Base-by-base conservation (phyloP, 2,113 vertebrate genomes). In the Hippoglossus stenolepis region DNA sequence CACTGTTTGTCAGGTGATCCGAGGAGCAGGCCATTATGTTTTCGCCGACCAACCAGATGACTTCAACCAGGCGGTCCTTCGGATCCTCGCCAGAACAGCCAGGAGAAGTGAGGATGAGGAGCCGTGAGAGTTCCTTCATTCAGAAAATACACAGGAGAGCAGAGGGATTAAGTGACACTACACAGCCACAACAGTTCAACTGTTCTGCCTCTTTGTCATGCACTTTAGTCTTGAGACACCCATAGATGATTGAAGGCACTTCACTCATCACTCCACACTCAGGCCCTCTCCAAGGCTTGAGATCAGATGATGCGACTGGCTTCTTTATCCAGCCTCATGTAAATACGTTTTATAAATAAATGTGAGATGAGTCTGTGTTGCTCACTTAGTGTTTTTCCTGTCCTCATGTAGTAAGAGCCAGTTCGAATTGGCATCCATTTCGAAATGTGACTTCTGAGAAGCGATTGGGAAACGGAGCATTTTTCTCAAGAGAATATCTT, bases 11-110 rank as follows among this genome's bases (percentile, higher is more conserved):
- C 76, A 98, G 97, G 96, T 97, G 78, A 96, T 99, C 87, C 95
- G 96, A 35, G 98, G 97, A 59, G 98, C 97, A 0, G 98, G 97
- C 60, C 98, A 99, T 87, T 98, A 98, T 0, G 97, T 98, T 57
- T 98, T 97, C 0, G 97, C 98, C 0, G 97, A 99, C 91, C 98
- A 98, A 38, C 95, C 97, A 0, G 96, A 97, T 28, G 98, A 99
- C 84, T 99, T 99, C 93, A 99, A 98, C 58, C 94, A 96, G 87
- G 95, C 95, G 3, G 95, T 99, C 65, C 94, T 96, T 76, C 93
- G 96, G 73, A 96, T 98, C 88, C 96, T 97, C 68, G 73, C 93
- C 74, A 90, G 88, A 5, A 93, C 86, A 60, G 94, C 95, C 85
- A 62, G 12, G 59, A 70, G 31, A 43, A 38, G 47, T 14, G 3